Percentiles rank a stretch among this genome's conserved stretches.
Evolutionary conservation across 2,888 invertebrate genomes (phyloP).

Genomic region (Tachina grossa): DNA sequence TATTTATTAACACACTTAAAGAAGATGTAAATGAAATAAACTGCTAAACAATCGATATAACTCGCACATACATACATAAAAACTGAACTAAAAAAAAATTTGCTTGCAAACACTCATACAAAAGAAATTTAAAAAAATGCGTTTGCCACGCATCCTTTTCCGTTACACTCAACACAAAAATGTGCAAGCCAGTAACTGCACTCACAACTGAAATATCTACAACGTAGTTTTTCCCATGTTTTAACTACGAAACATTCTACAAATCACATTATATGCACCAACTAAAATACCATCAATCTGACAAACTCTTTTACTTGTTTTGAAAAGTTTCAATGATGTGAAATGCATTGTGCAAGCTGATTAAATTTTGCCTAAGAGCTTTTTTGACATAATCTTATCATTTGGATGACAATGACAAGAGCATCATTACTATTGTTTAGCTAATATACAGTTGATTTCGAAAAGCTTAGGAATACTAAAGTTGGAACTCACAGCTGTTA

Average conservation of each 20-base stretch:
- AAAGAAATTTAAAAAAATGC: constrained; percentile 52
- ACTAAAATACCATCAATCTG: constrained; percentile 32
- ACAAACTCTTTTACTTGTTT: constrained; percentile 49
- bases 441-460: no score
- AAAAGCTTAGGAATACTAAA: constrained; percentile 2
- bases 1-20: background rate
- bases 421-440: constrained; percentile 8
- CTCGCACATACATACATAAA: background rate
- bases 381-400: background rate
- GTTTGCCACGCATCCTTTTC: constrained; percentile 58
- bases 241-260: background rate
- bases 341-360: constrained; percentile 1
- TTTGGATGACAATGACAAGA: background rate
- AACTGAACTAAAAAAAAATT: background rate
- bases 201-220: constrained; percentile 29
- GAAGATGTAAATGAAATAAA: constrained; percentile 10
- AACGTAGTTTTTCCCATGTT: background rate
- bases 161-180: constrained; percentile 58
- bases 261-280: background rate
- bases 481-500: background rate
- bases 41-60: constrained; percentile 15
- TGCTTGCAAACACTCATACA: constrained; percentile 27
- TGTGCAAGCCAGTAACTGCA: constrained; percentile 49
- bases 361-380: constrained; percentile 6
- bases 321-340: constrained; percentile 42